Evolutionary conservation across 2,888 invertebrate genomes (phyloP).

Genomic region (Drosophila quinaria): DNA sequence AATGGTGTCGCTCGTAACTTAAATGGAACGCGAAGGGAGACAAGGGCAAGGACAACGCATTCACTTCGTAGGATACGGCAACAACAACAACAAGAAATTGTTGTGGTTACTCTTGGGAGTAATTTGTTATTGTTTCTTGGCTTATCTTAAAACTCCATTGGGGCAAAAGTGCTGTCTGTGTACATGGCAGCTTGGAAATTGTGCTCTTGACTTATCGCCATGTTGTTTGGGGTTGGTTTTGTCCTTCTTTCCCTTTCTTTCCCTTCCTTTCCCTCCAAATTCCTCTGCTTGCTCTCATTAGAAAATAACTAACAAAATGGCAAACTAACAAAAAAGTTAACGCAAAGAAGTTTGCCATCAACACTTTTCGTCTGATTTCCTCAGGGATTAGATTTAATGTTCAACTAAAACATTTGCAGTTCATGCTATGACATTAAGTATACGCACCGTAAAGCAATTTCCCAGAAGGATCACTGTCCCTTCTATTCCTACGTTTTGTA

Average conservation of each 20-base stretch:
- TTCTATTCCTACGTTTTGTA: background rate
- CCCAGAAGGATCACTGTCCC: slow-evolving; percentile 7
- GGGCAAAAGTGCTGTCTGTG: slow-evolving; percentile 23
- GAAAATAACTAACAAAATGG: slow-evolving; percentile 18
- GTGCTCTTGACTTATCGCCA: slow-evolving; percentile 57
- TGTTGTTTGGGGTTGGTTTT: background rate
- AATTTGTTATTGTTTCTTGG: slow-evolving; percentile 74
- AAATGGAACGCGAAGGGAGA: background rate
- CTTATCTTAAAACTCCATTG: slow-evolving; percentile 62
- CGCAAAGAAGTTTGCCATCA: slow-evolving; percentile 43
- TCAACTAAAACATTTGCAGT: slow-evolving; percentile 35
- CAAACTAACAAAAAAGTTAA: slow-evolving; percentile 17
- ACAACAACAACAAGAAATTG: slow-evolving; percentile 18
- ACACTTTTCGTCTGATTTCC: slow-evolving; percentile 72
- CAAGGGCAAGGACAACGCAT: slow-evolving; percentile 5
- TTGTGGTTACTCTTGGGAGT: slow-evolving; percentile 59
- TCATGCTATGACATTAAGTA: slow-evolving; percentile 20
- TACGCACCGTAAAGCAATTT: slow-evolving; percentile 25
- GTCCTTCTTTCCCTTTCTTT: background rate
- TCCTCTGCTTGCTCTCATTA: slow-evolving; percentile 44
- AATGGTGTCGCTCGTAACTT: slow-evolving; percentile 29
- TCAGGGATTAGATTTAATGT: slow-evolving; percentile 47
- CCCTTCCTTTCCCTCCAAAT: background rate
- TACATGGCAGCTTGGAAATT: slow-evolving; percentile 40
- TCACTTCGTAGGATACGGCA: slow-evolving; percentile 6